Evolutionary conservation across 2,797 vertebrate species (phyloP).

Genomic region (Vultur gryphus): DNA sequence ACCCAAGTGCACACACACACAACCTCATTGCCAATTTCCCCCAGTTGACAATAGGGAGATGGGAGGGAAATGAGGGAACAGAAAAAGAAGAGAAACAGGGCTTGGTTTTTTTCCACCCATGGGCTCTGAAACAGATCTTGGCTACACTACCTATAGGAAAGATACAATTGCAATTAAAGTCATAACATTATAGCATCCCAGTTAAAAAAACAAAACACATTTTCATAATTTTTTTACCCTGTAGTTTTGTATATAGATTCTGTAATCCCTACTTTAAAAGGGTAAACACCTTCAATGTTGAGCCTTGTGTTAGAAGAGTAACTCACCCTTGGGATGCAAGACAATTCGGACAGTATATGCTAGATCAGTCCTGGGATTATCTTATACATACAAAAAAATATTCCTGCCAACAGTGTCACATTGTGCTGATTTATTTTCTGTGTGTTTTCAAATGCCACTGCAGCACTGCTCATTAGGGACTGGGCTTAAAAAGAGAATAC

Average conservation of each 20-base stretch:
- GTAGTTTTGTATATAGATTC: background rate
- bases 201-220: background rate
- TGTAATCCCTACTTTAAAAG: background rate
- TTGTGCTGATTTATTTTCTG: background rate
- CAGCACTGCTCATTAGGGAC: background rate
- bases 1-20: background rate
- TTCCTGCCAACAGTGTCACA: background rate
- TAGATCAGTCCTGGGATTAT: background rate
- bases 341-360: background rate
- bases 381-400: background rate
- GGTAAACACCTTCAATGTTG: background rate
- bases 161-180: background rate
- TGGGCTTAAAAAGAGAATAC: background rate
- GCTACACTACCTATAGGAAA: background rate
- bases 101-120: background rate
- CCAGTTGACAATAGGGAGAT: constrained; percentile 3
- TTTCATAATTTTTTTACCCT: background rate
- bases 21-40: constrained; percentile 12
- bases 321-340: background rate
- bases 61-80: constrained; percentile 12
- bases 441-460: background rate
- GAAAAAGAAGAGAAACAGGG: background rate
- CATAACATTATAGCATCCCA: background rate
- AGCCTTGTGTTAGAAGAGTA: background rate
- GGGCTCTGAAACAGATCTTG: background rate